These are phyloP conservation scores for Andrena camellia DNA, from an alignment of 2,888 invertebrate genomes.

Conservation along the genomic window DNA sequence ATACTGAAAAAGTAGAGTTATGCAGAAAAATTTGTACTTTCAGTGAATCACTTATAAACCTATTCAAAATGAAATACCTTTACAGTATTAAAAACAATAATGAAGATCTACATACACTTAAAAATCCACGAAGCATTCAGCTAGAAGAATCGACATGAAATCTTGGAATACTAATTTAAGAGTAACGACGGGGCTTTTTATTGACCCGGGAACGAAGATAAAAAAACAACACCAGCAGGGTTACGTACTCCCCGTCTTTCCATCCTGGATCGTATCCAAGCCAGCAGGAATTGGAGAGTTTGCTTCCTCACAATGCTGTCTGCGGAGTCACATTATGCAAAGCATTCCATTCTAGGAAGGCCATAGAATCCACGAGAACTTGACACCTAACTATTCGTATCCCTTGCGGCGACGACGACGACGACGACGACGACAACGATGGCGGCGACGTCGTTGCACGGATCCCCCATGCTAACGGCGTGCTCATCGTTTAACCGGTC, in stretches of 20 bases:
- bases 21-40: too few species aligned
- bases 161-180: background rate
- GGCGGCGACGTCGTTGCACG: conserved; percentile 10
- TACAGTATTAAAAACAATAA: too few species aligned
- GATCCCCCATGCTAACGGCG: conserved; percentile 13
- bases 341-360: conserved; percentile 79
- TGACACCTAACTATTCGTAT: conserved; percentile 79
- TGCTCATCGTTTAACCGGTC: conserved; percentile 5
- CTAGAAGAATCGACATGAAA: background rate
- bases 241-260: conserved; percentile 8
- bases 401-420: conserved; percentile 57
- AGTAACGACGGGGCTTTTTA: conserved; percentile 8
- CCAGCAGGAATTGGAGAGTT: conserved; percentile 78
- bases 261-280: conserved; percentile 79
- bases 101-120: too few species aligned
- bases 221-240: conserved; percentile 26
- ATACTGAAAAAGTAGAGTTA: too few species aligned
- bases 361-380: conserved; percentile 77
- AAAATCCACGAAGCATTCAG: too few species aligned
- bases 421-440: conserved; percentile 29
- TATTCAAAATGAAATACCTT: too few species aligned
- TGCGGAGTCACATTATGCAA: conserved; percentile 80
- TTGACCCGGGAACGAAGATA: conserved; percentile 24
- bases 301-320: conserved; percentile 75
- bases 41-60: too few species aligned